Conservation (phyloP, 2,797 vertebrate species). For the Acanthornis magna region DNA sequence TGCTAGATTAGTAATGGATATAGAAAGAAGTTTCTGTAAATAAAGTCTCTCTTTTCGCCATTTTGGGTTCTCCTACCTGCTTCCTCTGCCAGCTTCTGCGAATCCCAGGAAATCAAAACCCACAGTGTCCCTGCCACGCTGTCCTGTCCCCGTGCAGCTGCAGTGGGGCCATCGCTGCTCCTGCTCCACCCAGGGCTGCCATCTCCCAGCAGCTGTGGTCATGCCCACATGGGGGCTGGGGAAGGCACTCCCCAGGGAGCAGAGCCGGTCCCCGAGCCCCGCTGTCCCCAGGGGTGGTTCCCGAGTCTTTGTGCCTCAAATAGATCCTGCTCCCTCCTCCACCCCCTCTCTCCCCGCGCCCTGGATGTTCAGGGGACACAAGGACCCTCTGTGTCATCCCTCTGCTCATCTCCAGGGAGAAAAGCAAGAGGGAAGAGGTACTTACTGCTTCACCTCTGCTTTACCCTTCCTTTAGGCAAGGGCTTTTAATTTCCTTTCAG, state of each 20-base stretch:
- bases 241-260: neutral
- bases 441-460: conserved; percentile 3
- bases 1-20: too few relatives aligned
- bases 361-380: neutral
- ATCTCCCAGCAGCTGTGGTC: neutral
- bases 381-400: neutral
- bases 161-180: neutral
- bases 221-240: accelerated
- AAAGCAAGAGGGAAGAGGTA: neutral
- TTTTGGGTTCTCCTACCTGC: too few relatives aligned
- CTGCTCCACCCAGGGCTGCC: neutral
- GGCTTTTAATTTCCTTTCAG: conserved; percentile 45
- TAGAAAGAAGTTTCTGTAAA: too few relatives aligned
- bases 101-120: too few relatives aligned
- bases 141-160: neutral
- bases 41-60: too few relatives aligned
- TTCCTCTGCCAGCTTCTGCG: too few relatives aligned
- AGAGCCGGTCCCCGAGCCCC: neutral
- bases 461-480: neutral
- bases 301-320: neutral
- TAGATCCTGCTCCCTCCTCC: neutral
- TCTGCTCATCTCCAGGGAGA: neutral
- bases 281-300: neutral
- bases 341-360: neutral
- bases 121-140: neutral